Conservation (phyloP, 2,888 invertebrate species). For the Dynastes tityus region DNA sequence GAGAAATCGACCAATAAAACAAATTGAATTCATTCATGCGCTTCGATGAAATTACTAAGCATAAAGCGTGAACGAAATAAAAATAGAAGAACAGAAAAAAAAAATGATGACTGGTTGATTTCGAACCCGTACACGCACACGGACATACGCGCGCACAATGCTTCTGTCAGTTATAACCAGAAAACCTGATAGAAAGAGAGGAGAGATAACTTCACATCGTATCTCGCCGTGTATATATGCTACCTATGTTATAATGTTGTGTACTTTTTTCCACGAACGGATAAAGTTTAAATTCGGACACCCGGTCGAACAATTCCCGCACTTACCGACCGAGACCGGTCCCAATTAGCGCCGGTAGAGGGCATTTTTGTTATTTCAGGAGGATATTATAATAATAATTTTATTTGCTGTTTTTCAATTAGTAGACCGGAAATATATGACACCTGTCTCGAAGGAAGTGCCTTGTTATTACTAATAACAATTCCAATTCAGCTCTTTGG, state of each 20-base stretch:
- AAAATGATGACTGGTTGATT: slow-evolving; percentile 64
- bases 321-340: slow-evolving; percentile 63
- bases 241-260: no score
- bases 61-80: slow-evolving; percentile 51
- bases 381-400: slow-evolving; percentile 61
- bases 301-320: slow-evolving; percentile 60
- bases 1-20: slow-evolving; percentile 51
- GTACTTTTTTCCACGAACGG: no score
- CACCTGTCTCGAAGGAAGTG: slow-evolving; percentile 64
- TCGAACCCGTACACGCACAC: slow-evolving; percentile 47
- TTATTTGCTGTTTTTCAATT: slow-evolving; percentile 65
- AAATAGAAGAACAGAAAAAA: slow-evolving; percentile 39
- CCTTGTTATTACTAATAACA: slow-evolving; percentile 58
- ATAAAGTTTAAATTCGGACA: slow-evolving; percentile 59
- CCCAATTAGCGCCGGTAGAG: slow-evolving; percentile 65
- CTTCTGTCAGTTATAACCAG: slow-evolving; percentile 60
- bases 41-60: slow-evolving; percentile 52
- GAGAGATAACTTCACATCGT: background rate
- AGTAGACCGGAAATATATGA: slow-evolving; percentile 65
- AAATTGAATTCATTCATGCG: slow-evolving; percentile 50
- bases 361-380: slow-evolving; percentile 64
- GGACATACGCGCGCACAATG: slow-evolving; percentile 56
- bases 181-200: slow-evolving; percentile 27
- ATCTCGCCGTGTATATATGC: background rate
- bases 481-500: slow-evolving; percentile 19